Percentiles rank a stretch among this genome's conserved stretches.
phyloP scores from a whole-genome alignment of 2,888 invertebrate species.

The Hemithea aestivaria region DNA sequence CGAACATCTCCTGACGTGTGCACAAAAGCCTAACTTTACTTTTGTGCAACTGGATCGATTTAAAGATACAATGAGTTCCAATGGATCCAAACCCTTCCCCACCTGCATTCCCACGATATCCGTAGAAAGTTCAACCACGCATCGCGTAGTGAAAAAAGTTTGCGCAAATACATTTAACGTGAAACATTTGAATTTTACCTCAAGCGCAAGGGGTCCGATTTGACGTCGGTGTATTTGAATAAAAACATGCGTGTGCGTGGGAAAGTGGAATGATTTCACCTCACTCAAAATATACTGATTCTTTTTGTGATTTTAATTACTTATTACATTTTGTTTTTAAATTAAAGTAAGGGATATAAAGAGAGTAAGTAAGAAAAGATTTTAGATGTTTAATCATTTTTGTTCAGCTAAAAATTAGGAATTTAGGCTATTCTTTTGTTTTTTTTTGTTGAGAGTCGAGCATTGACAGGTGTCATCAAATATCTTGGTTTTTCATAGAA shows the following conservation, averaged over 20 bases:
- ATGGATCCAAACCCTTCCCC: conserved; percentile 63
- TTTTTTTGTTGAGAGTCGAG: too few species aligned
- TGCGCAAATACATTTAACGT: conserved; percentile 71
- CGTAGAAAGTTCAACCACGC: conserved; percentile 65
- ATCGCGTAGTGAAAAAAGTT: conserved; percentile 50
- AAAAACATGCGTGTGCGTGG: conserved; percentile 53
- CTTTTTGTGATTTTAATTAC: too few species aligned
- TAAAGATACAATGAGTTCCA: conserved; percentile 48
- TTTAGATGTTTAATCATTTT: too few species aligned
- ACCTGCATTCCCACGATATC: conserved; percentile 76
- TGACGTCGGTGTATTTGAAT: conserved; percentile 48
- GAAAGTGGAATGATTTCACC: conserved; percentile 45
- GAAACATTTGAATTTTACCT: conserved; percentile 66
- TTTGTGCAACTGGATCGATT: conserved; percentile 69
- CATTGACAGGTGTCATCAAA: too few species aligned
- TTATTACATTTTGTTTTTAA: too few species aligned
- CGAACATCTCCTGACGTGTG: conserved; percentile 69
- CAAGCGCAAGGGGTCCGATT: conserved; percentile 57
- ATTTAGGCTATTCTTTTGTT: too few species aligned
- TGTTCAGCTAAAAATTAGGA: too few species aligned
- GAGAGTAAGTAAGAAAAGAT: too few species aligned
- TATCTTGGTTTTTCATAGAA: neutral
- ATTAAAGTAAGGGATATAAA: too few species aligned
- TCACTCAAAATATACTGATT: conserved; percentile 24
- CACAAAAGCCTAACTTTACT: conserved; percentile 68